Evolutionary conservation across 2,113 vertebrate species (phyloP).

Genomic region (Passer montanus): DNA sequence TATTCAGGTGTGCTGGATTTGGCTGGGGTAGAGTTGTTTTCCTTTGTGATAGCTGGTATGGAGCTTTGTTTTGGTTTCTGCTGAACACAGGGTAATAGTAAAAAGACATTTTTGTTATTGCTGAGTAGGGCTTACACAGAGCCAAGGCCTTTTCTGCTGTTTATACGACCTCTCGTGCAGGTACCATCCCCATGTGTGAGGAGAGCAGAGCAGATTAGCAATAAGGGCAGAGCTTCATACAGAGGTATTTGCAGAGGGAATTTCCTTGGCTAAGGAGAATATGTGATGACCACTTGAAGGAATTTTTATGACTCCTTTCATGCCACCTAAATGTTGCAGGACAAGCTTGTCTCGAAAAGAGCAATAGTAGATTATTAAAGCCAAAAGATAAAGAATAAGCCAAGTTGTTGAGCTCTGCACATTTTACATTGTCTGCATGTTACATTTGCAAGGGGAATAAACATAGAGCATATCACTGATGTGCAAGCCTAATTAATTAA

Average conservation of each 20-base stretch:
- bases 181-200: background rate
- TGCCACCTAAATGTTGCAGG: background rate
- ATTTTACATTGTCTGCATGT: background rate
- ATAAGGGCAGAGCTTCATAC: background rate
- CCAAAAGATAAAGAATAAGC: background rate
- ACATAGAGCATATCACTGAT: background rate
- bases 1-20: background rate
- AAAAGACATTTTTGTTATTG: background rate
- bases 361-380: background rate
- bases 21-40: background rate
- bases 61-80: background rate
- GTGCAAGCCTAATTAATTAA: background rate
- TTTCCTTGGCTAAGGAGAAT: background rate
- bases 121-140: background rate
- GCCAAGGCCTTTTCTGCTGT: background rate
- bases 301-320: background rate
- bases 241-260: background rate
- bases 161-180: background rate
- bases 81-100: background rate
- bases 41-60: background rate
- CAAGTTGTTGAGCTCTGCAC: background rate
- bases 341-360: background rate
- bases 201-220: background rate
- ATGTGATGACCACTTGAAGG: background rate
- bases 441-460: background rate